Percentiles rank a stretch among this genome's conserved stretches.
Conservation (phyloP, 1,140 invertebrate genomes). For the Dolichoris vasculosae region DNA sequence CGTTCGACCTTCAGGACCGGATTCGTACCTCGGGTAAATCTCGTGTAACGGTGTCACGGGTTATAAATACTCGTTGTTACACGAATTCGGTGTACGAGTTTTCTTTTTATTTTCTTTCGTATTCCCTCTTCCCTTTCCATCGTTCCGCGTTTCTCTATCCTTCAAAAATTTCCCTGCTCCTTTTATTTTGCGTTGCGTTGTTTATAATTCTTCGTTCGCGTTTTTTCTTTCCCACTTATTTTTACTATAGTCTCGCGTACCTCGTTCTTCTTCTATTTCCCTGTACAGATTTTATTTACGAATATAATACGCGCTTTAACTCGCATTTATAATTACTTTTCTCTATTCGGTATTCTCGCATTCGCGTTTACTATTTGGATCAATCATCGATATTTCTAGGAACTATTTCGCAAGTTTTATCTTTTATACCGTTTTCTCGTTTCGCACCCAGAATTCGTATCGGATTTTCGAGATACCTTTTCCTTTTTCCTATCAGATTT, state of each 20-base stretch:
- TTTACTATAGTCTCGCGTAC: background rate
- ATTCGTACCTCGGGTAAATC: too few relatives aligned
- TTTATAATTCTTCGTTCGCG: background rate
- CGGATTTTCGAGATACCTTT: background rate
- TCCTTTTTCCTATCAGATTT: background rate
- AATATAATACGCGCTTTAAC: background rate
- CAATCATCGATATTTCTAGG: background rate
- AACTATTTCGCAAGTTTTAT: background rate
- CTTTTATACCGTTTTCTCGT: background rate
- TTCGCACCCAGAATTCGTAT: too few relatives aligned
- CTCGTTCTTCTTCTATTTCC: background rate
- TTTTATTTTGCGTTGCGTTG: background rate
- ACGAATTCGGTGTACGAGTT: conserved; percentile 16
- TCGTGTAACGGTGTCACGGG: conserved; percentile 9
- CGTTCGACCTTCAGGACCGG: too few relatives aligned
- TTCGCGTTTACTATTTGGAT: background rate
- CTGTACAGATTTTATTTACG: background rate
- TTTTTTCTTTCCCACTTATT: background rate
- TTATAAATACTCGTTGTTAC: background rate
- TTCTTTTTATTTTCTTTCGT: background rate
- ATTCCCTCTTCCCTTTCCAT: background rate
- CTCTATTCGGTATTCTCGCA: background rate
- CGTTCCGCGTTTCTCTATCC: conserved; percentile 2
- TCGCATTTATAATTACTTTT: background rate
- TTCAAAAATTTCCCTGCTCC: background rate